These are phyloP conservation scores for Pyralis farinalis DNA, from an alignment of 2,888 invertebrate species.

Conservation along the genomic window DNA sequence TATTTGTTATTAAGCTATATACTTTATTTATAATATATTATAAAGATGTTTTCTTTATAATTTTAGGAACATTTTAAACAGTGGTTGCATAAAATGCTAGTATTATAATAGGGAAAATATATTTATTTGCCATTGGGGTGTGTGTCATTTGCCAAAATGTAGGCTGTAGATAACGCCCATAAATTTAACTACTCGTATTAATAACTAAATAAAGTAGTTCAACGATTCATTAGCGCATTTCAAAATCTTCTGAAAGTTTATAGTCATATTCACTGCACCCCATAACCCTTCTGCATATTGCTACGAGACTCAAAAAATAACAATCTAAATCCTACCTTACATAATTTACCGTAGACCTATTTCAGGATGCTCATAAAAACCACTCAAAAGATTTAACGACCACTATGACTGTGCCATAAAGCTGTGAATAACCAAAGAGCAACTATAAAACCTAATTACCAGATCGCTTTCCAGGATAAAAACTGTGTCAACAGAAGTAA, in stretches of 20 bases:
- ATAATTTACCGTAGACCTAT: not conserved
- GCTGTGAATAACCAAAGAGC: constrained; percentile 6
- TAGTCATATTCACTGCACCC: not conserved
- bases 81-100: no score
- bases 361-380: not conserved
- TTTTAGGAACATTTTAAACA: no score
- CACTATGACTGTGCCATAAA: not conserved
- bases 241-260: not conserved
- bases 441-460: constrained; percentile 12
- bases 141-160: no score
- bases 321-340: not conserved
- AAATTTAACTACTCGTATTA: no score
- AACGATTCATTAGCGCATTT: no score
- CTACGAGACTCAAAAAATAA: not conserved
- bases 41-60: no score
- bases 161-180: no score
- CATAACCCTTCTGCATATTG: not conserved
- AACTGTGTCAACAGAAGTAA: constrained; percentile 16
- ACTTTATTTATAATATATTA: no score
- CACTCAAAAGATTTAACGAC: not conserved
- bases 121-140: no score
- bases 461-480: constrained; percentile 8
- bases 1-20: no score
- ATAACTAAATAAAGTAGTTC: no score
- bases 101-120: no score